Evolutionary conservation across 2,797 vertebrate genomes (phyloP).

Genomic region (Sebastes melanostomus): DNA sequence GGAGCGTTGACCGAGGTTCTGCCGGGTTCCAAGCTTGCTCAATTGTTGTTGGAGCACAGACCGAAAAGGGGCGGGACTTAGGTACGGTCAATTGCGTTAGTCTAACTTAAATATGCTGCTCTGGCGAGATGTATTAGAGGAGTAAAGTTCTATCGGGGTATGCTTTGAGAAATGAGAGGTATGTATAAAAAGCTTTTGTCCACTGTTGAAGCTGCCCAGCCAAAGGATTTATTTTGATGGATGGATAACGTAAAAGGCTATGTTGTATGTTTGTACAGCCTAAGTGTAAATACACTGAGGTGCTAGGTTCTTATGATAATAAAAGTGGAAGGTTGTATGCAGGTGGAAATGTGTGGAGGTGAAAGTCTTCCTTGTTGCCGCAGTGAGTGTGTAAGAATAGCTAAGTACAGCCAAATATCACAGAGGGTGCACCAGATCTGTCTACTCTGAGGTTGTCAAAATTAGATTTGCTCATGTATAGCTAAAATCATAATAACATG

Average conservation of each 20-base stretch:
- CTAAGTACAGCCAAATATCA: too few species aligned
- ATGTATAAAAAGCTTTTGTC: background rate
- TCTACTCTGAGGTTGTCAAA: too few species aligned
- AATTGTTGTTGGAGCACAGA: too few species aligned
- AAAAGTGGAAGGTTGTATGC: background rate
- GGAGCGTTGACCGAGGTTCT: too few species aligned
- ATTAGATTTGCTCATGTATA: too few species aligned
- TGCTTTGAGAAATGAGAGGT: background rate
- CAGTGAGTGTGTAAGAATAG: slow-evolving; percentile 42
- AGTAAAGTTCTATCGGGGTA: background rate
- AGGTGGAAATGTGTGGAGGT: slow-evolving; percentile 72
- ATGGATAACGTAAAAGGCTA: background rate
- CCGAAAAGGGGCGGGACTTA: too few species aligned
- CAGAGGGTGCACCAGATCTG: too few species aligned
- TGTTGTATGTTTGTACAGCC: background rate
- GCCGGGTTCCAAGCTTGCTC: too few species aligned
- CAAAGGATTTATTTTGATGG: background rate
- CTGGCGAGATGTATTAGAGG: background rate
- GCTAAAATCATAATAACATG: too few species aligned
- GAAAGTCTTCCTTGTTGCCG: slow-evolving; percentile 83
- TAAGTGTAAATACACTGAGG: background rate
- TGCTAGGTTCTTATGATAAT: background rate
- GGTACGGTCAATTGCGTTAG: background rate
- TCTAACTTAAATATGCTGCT: background rate
- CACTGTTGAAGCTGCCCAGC: background rate